phyloP scores from a whole-genome alignment of 2,888 invertebrate species.

The Hypsopygia costalis region DNA sequence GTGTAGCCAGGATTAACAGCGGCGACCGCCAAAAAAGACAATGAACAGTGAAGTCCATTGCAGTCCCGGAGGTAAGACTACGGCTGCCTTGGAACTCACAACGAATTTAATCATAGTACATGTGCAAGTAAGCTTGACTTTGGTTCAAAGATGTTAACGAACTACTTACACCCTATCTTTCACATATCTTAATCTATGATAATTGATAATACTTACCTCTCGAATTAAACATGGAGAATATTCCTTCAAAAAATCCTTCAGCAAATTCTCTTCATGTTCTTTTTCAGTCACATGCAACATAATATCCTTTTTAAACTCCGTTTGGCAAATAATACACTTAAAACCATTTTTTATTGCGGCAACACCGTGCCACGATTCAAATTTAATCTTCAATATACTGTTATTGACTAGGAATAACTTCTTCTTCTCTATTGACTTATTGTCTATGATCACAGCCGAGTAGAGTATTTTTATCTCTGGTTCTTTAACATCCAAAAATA shows the following conservation, averaged over 20 bases:
- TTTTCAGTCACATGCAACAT: neutral
- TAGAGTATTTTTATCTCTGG: neutral
- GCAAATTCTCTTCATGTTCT: neutral
- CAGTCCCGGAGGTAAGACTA: too few species aligned
- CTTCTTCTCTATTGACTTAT: neutral
- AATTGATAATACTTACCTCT: neutral
- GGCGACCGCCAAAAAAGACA: too few species aligned
- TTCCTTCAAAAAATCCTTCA: neutral
- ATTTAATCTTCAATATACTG: neutral
- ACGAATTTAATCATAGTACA: too few species aligned
- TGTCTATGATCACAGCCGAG: neutral
- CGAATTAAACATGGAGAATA: neutral
- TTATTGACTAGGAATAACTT: neutral
- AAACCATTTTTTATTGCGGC: neutral
- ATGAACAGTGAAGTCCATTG: too few species aligned
- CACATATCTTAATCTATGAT: too few species aligned
- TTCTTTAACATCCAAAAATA: neutral
- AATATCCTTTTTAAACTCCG: neutral
- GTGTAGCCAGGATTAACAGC: too few species aligned
- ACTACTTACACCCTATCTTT: too few species aligned
- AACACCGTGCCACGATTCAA: conserved; percentile 1
- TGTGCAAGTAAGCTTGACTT: too few species aligned
- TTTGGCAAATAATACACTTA: conserved; percentile 4
- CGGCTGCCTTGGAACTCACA: too few species aligned
- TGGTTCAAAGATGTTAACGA: too few species aligned